These are phyloP conservation scores for Melopsittacus undulatus DNA, from an alignment of 2,797 vertebrate genomes.

Conservation along the genomic window DNA sequence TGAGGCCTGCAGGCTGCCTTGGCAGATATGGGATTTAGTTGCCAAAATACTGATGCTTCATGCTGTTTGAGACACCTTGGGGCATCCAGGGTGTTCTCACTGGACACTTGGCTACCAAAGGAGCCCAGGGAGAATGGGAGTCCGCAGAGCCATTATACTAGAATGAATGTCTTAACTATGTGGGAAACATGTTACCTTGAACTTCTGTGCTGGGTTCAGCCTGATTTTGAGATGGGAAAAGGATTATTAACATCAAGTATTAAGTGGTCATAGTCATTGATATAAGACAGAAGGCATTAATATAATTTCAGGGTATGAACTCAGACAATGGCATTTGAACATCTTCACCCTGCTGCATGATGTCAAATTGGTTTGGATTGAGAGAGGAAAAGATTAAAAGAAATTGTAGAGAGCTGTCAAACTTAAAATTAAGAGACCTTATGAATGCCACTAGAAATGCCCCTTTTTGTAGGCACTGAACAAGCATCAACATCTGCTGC, in stretches of 20 bases:
- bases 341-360: background rate
- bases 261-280: background rate
- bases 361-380: background rate
- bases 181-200: background rate
- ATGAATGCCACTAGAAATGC: background rate
- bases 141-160: background rate
- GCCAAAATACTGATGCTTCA: background rate
- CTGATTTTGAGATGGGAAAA: slow-evolving; percentile 6
- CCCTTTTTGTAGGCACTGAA: background rate
- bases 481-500: background rate
- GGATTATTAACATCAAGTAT: background rate
- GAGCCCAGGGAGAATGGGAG: background rate
- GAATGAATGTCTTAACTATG: background rate
- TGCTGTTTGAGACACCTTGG: background rate
- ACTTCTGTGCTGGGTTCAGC: background rate
- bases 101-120: background rate
- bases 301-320: background rate
- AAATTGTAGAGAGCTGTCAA: background rate
- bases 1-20: background rate
- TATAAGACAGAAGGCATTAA: background rate
- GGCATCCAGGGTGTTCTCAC: background rate
- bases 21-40: background rate
- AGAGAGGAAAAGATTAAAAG: background rate
- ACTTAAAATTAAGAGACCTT: background rate
- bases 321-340: background rate